Conservation (phyloP, 2,888 invertebrate species). For the Lasioglossum pauxillum region DNA sequence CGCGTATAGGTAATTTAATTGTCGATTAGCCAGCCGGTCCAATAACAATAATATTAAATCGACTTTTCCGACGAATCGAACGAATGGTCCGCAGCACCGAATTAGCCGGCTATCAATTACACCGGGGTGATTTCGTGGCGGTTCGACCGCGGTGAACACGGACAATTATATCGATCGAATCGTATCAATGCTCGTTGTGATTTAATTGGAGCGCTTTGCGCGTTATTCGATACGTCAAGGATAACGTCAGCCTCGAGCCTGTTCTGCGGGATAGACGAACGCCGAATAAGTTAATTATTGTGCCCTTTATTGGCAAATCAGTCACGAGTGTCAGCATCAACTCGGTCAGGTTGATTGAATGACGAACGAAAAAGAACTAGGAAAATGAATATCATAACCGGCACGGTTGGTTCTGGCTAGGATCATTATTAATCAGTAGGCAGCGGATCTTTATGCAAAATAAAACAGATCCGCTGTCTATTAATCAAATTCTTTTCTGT, state of each 20-base stretch:
- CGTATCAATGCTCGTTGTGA: constrained; percentile 43
- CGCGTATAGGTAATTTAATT: constrained; percentile 1
- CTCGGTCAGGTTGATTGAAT: background rate
- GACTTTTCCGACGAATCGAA: constrained; percentile 5
- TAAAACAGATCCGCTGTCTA: no score
- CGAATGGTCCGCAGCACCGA: background rate
- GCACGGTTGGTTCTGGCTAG: background rate
- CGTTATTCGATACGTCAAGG: constrained; percentile 57
- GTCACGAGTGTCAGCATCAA: constrained; percentile 29
- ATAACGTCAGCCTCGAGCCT: constrained; percentile 55
- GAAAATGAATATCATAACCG: constrained; percentile 6
- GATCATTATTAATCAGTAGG: background rate
- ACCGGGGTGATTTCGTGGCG: background rate
- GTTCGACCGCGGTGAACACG: background rate
- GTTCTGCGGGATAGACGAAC: constrained; percentile 41
- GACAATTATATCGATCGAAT: constrained; percentile 48
- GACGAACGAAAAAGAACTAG: background rate
- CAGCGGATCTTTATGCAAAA: no score
- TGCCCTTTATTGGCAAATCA: constrained; percentile 33
- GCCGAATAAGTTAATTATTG: constrained; percentile 60
- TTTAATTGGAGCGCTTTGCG: constrained; percentile 57
- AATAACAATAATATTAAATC: constrained; percentile 7
- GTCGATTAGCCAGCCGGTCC: background rate
- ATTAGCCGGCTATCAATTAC: constrained; percentile 18
- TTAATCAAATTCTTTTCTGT: no score